Percentiles rank a stretch among this genome's conserved stretches.
Evolutionary conservation across 1,140 invertebrate genomes (phyloP).

Genomic region (Drosophila bifasciata): DNA sequence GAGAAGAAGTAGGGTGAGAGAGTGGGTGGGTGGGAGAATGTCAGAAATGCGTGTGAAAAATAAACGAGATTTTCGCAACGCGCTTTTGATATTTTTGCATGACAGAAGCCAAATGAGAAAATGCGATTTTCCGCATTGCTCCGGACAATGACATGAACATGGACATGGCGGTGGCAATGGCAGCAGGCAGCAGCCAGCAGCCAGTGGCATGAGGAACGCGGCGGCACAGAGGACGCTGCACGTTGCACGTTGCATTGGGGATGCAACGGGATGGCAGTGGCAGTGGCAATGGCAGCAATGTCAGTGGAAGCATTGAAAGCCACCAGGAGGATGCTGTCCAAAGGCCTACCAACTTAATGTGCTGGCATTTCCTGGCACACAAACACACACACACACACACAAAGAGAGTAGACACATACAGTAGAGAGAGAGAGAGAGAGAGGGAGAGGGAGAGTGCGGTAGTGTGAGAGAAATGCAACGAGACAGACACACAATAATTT

Average conservation of each 20-base stretch:
- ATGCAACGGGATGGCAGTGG: too few relatives aligned
- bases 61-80: constrained; percentile 80
- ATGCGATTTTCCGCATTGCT: constrained; percentile 81
- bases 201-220: constrained; percentile 1
- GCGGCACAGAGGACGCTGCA: too few relatives aligned
- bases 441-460: background rate
- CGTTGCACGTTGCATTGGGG: too few relatives aligned
- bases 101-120: constrained; percentile 82
- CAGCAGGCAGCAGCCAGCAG: constrained; percentile 18
- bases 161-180: constrained; percentile 48
- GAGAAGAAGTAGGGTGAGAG: too few relatives aligned
- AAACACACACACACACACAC: constrained; percentile 27
- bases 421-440: background rate
- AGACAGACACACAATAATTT: constrained; percentile 73
- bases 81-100: constrained; percentile 82
- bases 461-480: constrained; percentile 28
- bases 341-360: constrained; percentile 80
- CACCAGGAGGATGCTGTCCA: constrained; percentile 62
- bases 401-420: background rate
- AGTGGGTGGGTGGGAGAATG: constrained; percentile 52
- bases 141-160: constrained; percentile 77
- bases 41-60: constrained; percentile 81
- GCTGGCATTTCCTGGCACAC: constrained; percentile 71
- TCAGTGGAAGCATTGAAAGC: constrained; percentile 28
- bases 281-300: too few relatives aligned